phyloP scores from a whole-genome alignment of 2,888 invertebrate genomes.

The Atethmia centrago region DNA sequence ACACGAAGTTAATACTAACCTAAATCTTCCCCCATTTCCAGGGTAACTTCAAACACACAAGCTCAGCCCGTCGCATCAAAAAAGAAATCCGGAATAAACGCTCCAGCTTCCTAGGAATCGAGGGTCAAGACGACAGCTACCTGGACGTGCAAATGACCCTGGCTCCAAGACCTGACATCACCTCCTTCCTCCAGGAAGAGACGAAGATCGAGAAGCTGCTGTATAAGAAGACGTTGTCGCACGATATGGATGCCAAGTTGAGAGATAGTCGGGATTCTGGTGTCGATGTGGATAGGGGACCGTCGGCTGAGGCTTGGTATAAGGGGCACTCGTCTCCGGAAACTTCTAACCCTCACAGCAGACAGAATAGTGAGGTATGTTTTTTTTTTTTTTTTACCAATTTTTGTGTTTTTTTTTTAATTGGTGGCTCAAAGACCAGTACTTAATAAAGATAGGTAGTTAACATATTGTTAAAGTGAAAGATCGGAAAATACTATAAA shows the following conservation, averaged over 20 bases:
- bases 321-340: slow-evolving; percentile 88
- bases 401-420: not conserved
- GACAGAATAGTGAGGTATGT: slow-evolving; percentile 94
- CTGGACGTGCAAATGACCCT: slow-evolving; percentile 92
- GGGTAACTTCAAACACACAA: slow-evolving; percentile 93
- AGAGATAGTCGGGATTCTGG: slow-evolving; percentile 95
- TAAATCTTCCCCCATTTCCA: slow-evolving; percentile 58
- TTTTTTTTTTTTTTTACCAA: not conserved
- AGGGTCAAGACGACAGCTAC: slow-evolving; percentile 93
- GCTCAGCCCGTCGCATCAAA: slow-evolving; percentile 96
- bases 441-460: not conserved
- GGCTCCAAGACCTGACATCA: slow-evolving; percentile 95
- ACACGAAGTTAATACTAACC: not conserved
- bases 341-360: slow-evolving; percentile 92
- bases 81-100: slow-evolving; percentile 96
- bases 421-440: not conserved
- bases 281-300: slow-evolving; percentile 92
- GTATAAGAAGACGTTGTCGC: slow-evolving; percentile 93
- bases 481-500: too few relatives aligned
- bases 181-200: slow-evolving; percentile 94
- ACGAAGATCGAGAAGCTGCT: slow-evolving; percentile 94
- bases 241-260: slow-evolving; percentile 92
- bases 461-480: not conserved
- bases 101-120: slow-evolving; percentile 96
- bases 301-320: slow-evolving; percentile 91